Evolutionary conservation across 2,113 vertebrate species (phyloP).

Genomic region (Mus pahari): DNA sequence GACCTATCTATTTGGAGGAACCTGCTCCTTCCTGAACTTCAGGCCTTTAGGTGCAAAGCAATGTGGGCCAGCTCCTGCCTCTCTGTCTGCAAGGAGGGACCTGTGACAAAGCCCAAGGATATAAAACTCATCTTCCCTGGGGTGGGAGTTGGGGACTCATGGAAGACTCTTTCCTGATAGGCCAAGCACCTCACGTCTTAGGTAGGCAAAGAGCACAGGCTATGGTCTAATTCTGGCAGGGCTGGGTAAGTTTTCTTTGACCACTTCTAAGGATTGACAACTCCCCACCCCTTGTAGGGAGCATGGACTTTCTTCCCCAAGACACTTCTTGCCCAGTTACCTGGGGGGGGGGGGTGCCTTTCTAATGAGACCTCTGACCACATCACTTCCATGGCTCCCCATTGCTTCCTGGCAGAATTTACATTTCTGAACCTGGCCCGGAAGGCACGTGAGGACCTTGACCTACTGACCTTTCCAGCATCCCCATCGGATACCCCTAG

Average conservation of each 20-base stretch:
- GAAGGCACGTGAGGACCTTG: background rate
- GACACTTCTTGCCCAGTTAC: background rate
- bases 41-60: background rate
- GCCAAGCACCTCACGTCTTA: accelerated
- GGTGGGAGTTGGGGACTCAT: background rate
- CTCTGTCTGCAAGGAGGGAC: background rate
- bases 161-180: background rate
- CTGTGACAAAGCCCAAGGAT: background rate
- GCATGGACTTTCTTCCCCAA: background rate
- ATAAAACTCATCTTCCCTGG: background rate
- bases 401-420: background rate
- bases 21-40: constrained; percentile 19
- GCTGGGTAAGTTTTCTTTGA: background rate
- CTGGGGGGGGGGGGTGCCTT: background rate
- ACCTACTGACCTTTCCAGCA: background rate
- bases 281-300: background rate
- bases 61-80: background rate
- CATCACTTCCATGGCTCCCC: background rate
- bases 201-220: background rate
- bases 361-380: background rate
- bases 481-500: too few species aligned
- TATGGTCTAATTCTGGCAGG: background rate
- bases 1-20: background rate
- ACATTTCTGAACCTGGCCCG: background rate
- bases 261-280: background rate